Evolutionary conservation across 2,113 vertebrate species (phyloP).

Genomic region (Leptosomus discolor): DNA sequence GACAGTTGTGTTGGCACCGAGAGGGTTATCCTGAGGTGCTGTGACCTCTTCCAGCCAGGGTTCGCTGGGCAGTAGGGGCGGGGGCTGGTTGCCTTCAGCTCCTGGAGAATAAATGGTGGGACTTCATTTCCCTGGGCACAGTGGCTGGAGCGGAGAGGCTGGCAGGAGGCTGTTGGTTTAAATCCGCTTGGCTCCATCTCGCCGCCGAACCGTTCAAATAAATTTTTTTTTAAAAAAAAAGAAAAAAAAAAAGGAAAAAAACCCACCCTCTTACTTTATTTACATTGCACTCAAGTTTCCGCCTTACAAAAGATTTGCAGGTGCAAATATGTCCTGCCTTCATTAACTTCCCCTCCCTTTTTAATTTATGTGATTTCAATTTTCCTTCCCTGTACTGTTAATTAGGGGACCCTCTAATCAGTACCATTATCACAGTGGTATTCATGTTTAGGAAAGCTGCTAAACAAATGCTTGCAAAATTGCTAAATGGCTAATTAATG

Average conservation of each 20-base stretch:
- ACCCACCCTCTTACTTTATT: slow-evolving; percentile 74
- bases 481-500: slow-evolving; percentile 96
- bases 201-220: background rate
- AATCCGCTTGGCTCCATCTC: slow-evolving; percentile 43
- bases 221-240: too few species aligned
- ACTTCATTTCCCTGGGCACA: background rate
- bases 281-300: slow-evolving; percentile 80
- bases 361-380: slow-evolving; percentile 87
- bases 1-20: background rate
- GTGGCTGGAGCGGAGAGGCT: background rate
- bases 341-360: slow-evolving; percentile 85
- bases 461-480: slow-evolving; percentile 91
- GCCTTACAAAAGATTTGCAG: slow-evolving; percentile 84
- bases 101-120: background rate
- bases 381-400: slow-evolving; percentile 87
- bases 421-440: slow-evolving; percentile 90
- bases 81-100: background rate
- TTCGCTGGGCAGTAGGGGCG: background rate
- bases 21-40: background rate
- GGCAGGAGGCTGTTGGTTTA: slow-evolving; percentile 24
- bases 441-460: slow-evolving; percentile 92
- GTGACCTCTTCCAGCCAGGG: background rate
- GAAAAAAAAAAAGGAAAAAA: background rate
- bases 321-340: slow-evolving; percentile 85
- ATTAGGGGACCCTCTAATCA: slow-evolving; percentile 90